A percentile compares a stretch with the other conserved stretches of the same genome.
These are phyloP conservation scores for Saccostrea glomerata DNA, from an alignment of 1,140 invertebrate genomes.

Conservation along the genomic window DNA sequence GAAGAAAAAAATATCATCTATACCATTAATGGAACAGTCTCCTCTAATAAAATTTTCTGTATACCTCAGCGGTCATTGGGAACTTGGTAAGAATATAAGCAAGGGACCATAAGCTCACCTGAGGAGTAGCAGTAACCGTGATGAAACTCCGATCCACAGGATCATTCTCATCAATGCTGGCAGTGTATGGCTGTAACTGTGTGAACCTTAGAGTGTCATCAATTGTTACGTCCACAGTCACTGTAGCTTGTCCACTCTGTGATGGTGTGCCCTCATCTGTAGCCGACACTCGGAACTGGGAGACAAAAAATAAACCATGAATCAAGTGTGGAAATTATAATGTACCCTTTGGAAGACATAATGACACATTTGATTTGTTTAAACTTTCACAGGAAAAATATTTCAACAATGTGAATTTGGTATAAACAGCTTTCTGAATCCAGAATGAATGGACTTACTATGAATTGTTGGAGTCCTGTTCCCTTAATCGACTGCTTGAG, in stretches of 20 bases:
- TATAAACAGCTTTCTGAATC: no score
- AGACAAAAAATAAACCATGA: conserved; percentile 1
- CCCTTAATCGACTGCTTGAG: conserved; percentile 58
- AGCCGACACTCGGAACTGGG: conserved; percentile 67
- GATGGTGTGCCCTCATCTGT: conserved; percentile 65
- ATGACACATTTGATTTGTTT: not conserved
- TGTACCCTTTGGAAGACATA: not conserved
- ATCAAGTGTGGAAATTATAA: no score
- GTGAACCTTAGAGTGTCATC: conserved; percentile 44
- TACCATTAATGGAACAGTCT: not conserved
- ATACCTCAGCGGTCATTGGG: no score
- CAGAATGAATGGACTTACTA: conserved; percentile 44
- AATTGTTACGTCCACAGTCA: conserved; percentile 46
- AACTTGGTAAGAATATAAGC: no score
- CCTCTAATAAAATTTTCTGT: no score
- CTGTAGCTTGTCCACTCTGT: conserved; percentile 32
- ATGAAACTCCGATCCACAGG: conserved; percentile 47
- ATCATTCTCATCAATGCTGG: conserved; percentile 64
- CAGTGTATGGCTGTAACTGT: conserved; percentile 53
- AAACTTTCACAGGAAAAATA: no score
- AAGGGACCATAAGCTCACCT: conserved; percentile 40
- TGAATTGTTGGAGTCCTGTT: conserved; percentile 57
- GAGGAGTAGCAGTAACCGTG: conserved; percentile 56
- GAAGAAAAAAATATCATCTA: not conserved
- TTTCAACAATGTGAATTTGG: no score